Percentiles rank a stretch among this genome's conserved stretches.
Conservation (phyloP, 2,113 vertebrate genomes). For the zebrafish (Danio rerio) region GRCz12tu NC_133199.1:14674001-14674500, state of each 20-base stretch:
- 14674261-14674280: conserved; percentile 68
- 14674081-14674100: neutral
- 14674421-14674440: neutral
- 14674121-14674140: conserved; percentile 45
- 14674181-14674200: conserved; percentile 76
- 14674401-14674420: neutral
- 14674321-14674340: conserved; percentile 55
- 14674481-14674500: neutral
- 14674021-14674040: no score
- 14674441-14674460: conserved; percentile 1
- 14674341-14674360: conserved; percentile 42
- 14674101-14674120: neutral
- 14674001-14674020: no score
- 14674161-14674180: conserved; percentile 79
- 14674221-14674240: conserved; percentile 73
- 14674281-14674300: conserved; percentile 84
- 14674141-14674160: conserved; percentile 71
- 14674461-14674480: conserved; percentile 26
- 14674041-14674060: no score
- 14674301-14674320: conserved; percentile 71
- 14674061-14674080: neutral
- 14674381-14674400: conserved; percentile 46
- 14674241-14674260: conserved; percentile 78
- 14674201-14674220: conserved; percentile 60
- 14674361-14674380: conserved; percentile 46